These are phyloP conservation scores for Xanthia togata DNA, from an alignment of 2,888 invertebrate species.

Conservation along the genomic window DNA sequence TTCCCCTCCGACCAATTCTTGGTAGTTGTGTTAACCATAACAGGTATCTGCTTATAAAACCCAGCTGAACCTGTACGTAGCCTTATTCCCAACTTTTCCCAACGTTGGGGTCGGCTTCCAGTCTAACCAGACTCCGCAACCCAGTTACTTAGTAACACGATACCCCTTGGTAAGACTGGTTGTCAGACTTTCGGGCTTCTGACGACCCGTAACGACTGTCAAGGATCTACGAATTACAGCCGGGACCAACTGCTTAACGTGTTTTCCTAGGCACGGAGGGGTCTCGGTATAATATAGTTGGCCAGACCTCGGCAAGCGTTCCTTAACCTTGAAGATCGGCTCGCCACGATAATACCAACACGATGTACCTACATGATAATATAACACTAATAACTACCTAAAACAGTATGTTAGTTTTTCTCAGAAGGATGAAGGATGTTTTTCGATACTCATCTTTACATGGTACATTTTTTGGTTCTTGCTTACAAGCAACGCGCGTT, in stretches of 20 bases:
- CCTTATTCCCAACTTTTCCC: too few relatives aligned
- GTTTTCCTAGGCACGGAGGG: background rate
- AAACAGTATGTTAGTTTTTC: constrained; percentile 19
- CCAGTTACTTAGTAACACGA: background rate
- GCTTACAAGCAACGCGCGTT: background rate
- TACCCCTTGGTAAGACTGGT: background rate
- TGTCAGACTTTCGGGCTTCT: background rate
- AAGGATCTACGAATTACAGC: background rate
- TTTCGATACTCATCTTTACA: constrained; percentile 15
- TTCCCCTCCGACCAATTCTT: background rate
- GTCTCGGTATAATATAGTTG: background rate
- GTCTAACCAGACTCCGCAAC: background rate
- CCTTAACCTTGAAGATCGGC: background rate
- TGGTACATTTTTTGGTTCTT: constrained; percentile 11
- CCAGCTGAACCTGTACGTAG: too few relatives aligned
- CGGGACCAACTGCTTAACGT: too few relatives aligned
- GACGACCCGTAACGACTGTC: background rate
- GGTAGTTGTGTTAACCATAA: too few relatives aligned
- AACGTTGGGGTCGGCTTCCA: background rate
- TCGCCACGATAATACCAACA: too few relatives aligned
- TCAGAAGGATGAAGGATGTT: constrained; percentile 16
- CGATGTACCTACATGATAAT: background rate
- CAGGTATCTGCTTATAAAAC: too few relatives aligned
- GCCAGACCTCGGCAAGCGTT: background rate
- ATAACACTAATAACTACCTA: background rate